phyloP scores from a whole-genome alignment of 2,888 invertebrate genomes.

The Mesochorus sp. region DNA sequence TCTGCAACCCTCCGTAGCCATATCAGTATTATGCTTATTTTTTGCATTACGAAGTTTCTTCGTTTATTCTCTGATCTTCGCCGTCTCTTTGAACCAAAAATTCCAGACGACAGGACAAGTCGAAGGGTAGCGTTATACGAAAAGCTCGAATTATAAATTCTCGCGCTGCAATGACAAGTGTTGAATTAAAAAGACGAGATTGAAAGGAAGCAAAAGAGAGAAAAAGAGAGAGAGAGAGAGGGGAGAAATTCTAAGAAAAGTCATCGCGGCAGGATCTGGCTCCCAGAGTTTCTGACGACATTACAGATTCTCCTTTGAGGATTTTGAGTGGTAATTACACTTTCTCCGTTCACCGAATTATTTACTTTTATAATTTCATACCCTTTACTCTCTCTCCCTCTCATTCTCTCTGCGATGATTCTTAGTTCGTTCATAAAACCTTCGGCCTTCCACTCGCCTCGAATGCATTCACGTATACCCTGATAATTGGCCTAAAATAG shows the following conservation, averaged over 20 bases:
- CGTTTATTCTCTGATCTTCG: conserved; percentile 55
- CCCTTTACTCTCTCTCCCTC: conserved; percentile 26
- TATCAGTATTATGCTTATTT: neutral
- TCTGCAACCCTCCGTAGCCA: neutral
- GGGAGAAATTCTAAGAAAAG: conserved; percentile 12
- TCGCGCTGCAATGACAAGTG: conserved; percentile 61
- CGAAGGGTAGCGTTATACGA: conserved; percentile 13
- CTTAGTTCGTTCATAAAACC: conserved; percentile 12
- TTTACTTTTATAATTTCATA: conserved; percentile 74
- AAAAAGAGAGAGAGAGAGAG: neutral
- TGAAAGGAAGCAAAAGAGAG: neutral
- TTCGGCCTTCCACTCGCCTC: neutral
- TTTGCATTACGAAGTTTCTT: conserved; percentile 32
- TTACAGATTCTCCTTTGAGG: conserved; percentile 70
- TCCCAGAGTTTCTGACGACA: conserved; percentile 41
- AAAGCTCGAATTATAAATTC: conserved; percentile 31
- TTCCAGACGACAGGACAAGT: neutral
- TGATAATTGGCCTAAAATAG: conserved; percentile 56
- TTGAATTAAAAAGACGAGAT: conserved; percentile 66
- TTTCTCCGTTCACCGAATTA: conserved; percentile 72
- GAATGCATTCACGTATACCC: conserved; percentile 46
- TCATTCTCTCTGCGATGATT: conserved; percentile 13
- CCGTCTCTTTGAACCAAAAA: conserved; percentile 39
- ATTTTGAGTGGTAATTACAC: conserved; percentile 77
- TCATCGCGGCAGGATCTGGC: conserved; percentile 26